These are phyloP conservation scores for Agonopterix subpropinquella DNA, from an alignment of 2,888 invertebrate species.

Conservation along the genomic window DNA sequence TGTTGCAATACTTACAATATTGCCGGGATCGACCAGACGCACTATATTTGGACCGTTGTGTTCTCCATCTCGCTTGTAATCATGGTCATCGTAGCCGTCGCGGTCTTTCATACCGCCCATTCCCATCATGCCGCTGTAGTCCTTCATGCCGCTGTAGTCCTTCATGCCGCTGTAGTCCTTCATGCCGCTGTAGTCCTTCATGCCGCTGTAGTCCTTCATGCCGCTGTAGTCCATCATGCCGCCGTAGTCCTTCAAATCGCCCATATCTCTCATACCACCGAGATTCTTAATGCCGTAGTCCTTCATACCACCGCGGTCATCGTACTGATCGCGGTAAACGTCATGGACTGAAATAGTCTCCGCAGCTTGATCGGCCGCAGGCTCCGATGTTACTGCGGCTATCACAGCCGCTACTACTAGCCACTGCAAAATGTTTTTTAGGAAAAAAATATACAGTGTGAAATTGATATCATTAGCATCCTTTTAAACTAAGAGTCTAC, in stretches of 20 bases:
- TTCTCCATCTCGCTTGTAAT: not conserved
- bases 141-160: not conserved
- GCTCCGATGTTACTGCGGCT: slow-evolving; percentile 6
- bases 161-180: not conserved
- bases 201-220: not conserved
- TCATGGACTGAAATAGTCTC: slow-evolving; percentile 2
- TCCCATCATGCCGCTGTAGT: not conserved
- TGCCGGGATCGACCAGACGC: not conserved
- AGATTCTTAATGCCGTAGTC: not conserved
- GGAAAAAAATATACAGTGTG: not conserved
- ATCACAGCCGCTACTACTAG: slow-evolving; percentile 8
- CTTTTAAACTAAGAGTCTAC: too few relatives aligned
- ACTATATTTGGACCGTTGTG: not conserved
- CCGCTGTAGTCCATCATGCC: too few relatives aligned
- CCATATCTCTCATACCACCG: not conserved
- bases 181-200: not conserved
- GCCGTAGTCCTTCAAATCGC: not conserved
- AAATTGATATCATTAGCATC: too few relatives aligned
- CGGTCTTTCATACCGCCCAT: too few relatives aligned
- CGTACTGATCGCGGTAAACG: not conserved
- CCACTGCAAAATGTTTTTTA: slow-evolving; percentile 2
- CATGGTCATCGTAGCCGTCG: not conserved
- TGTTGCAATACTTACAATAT: not conserved
- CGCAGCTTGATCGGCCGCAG: slow-evolving; percentile 5
- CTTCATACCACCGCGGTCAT: not conserved